Conservation (phyloP, 2,113 vertebrate species). For the Malurus melanocephalus region DNA sequence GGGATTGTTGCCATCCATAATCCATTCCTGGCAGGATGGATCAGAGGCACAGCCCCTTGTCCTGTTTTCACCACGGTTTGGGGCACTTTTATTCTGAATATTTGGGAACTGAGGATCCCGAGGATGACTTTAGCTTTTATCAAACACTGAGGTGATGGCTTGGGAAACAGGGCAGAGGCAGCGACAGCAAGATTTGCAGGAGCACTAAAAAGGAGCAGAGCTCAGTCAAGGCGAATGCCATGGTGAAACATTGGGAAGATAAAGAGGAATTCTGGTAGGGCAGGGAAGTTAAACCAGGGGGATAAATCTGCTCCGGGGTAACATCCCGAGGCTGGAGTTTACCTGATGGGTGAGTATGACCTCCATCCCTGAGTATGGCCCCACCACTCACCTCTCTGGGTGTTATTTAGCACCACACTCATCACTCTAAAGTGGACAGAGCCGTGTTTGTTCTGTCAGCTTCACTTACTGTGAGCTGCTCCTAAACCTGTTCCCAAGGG, state of each 20-base stretch:
- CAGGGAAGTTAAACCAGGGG: neutral
- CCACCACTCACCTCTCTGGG: neutral
- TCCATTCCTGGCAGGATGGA: neutral
- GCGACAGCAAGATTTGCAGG: slow-evolving; percentile 35
- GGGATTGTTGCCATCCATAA: slow-evolving; percentile 19
- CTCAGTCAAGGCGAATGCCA: slow-evolving; percentile 48
- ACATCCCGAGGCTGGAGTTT: neutral
- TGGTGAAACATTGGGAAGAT: neutral
- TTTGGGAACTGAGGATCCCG: slow-evolving; percentile 24
- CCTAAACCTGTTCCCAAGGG: neutral
- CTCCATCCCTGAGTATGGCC: neutral
- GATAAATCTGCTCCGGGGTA: neutral
- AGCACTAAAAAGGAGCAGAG: slow-evolving; percentile 2
- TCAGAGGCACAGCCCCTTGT: neutral
- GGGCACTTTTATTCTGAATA: neutral
- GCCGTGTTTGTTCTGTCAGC: neutral
- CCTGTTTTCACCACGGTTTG: neutral
- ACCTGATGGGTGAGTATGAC: neutral
- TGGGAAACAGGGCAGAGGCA: slow-evolving; percentile 22
- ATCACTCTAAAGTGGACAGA: neutral
- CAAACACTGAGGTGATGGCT: slow-evolving; percentile 17
- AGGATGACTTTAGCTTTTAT: slow-evolving; percentile 18
- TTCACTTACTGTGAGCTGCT: neutral
- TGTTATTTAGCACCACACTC: neutral
- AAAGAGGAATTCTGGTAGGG: slow-evolving; percentile 14